Conservation (phyloP, 2,797 vertebrate species). For the Silurus lanzhouensis region DNA sequence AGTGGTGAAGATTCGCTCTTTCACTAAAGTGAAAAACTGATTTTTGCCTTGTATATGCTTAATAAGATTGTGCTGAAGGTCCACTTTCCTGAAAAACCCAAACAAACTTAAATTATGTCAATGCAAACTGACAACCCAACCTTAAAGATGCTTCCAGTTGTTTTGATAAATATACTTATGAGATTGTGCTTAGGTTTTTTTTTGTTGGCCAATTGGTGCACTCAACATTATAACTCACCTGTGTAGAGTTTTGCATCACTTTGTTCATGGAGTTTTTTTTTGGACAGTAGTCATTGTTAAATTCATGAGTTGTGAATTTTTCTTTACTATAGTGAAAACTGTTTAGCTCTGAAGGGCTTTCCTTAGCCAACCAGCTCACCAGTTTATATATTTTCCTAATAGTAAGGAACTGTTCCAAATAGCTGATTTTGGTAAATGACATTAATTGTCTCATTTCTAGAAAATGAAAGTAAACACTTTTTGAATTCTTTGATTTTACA, state of each 20-base stretch:
- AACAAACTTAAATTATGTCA: conserved; percentile 9
- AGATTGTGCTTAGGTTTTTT: too few species aligned
- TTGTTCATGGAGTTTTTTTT: not conserved
- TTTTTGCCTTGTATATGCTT: conserved; percentile 77
- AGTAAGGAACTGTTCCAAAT: not conserved
- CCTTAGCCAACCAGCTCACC: not conserved
- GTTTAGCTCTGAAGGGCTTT: not conserved
- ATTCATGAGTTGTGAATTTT: not conserved
- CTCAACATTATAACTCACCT: conserved; percentile 73
- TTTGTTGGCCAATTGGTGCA: not conserved
- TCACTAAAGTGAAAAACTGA: conserved; percentile 81
- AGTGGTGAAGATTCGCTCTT: conserved; percentile 84
- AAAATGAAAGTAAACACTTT: too few species aligned
- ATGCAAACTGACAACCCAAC: not conserved
- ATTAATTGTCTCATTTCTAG: too few species aligned
- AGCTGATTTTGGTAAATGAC: not conserved
- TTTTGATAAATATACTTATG: not conserved
- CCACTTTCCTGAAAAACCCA: conserved; percentile 71
- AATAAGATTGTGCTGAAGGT: conserved; percentile 79
- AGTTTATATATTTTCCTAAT: not conserved
- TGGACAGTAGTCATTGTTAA: not conserved
- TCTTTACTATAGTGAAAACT: not conserved
- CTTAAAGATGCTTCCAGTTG: not conserved
- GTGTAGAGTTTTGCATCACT: not conserved
- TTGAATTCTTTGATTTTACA: too few species aligned